Evolutionary conservation across 2,113 vertebrate species (phyloP).

Genomic region (Chrysemys picta): DNA sequence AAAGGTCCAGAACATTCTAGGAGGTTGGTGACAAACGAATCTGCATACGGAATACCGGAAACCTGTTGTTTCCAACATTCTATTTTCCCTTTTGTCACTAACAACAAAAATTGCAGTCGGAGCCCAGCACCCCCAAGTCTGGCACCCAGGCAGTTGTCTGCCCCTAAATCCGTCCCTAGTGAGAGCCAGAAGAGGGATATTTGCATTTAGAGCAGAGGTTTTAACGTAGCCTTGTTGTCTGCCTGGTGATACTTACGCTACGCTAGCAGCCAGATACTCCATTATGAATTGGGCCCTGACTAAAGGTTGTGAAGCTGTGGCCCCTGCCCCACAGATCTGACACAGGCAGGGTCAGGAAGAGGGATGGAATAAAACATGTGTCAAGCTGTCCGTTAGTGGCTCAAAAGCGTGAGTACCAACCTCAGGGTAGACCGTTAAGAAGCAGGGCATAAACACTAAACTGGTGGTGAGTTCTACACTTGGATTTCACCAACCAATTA

Average conservation of each 20-base stretch:
- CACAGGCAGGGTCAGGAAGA: neutral
- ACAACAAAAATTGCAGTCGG: too few relatives aligned
- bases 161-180: too few relatives aligned
- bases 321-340: neutral
- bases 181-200: too few relatives aligned
- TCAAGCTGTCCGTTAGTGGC: neutral
- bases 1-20: too few relatives aligned
- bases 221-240: neutral
- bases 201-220: neutral
- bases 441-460: neutral
- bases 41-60: too few relatives aligned
- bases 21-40: too few relatives aligned
- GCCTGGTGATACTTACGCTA: neutral
- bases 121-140: too few relatives aligned
- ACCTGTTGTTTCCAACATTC: too few relatives aligned
- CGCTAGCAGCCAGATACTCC: neutral
- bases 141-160: too few relatives aligned
- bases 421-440: neutral
- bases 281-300: neutral
- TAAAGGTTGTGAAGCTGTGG: neutral
- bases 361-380: conserved; percentile 7
- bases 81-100: too few relatives aligned
- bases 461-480: neutral
- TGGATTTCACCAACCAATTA: neutral
- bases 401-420: neutral